Conservation (phyloP, 2,797 vertebrate species). For the Denticeps clupeoides region DNA sequence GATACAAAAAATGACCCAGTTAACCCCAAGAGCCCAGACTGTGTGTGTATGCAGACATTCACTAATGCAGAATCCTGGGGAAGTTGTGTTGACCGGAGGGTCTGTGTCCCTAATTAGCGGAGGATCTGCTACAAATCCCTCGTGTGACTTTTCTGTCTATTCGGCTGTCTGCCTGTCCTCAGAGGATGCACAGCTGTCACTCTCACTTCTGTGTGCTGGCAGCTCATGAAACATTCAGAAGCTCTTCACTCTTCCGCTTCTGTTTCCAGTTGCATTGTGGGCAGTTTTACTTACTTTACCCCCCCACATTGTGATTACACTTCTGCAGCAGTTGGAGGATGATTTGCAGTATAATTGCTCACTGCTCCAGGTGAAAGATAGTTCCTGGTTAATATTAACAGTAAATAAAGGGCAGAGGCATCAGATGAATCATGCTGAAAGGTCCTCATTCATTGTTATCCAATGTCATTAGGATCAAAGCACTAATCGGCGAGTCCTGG, state of each 20-base stretch:
- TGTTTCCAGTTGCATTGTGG: too few relatives aligned
- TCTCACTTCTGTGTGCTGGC: conserved; percentile 44
- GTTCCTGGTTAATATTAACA: conserved; percentile 25
- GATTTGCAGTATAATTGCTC: too few relatives aligned
- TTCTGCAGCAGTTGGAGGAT: too few relatives aligned
- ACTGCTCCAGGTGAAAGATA: too few relatives aligned
- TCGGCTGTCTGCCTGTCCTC: conserved; percentile 10
- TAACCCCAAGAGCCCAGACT: too few relatives aligned
- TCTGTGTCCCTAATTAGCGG: too few relatives aligned
- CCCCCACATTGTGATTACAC: too few relatives aligned
- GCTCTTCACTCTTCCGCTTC: background rate
- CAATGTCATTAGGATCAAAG: conserved; percentile 43
- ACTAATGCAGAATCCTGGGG: too few relatives aligned
- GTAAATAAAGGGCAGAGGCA: conserved; percentile 26
- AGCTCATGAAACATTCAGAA: conserved; percentile 61
- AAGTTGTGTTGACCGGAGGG: too few relatives aligned
- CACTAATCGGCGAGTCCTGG: conserved; percentile 39
- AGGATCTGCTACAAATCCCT: too few relatives aligned
- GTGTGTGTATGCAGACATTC: too few relatives aligned
- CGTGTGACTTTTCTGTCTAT: conserved; percentile 20
- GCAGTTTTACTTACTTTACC: too few relatives aligned
- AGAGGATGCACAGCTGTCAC: conserved; percentile 39
- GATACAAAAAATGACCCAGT: conserved; percentile 1
- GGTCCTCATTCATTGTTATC: conserved; percentile 50
- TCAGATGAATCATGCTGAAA: conserved; percentile 39